Evolutionary conservation across 2,797 vertebrate genomes (phyloP), one percentile per base, ranked within the genome.

Genomic region (Melanotaenia maccullochi): DNA sequence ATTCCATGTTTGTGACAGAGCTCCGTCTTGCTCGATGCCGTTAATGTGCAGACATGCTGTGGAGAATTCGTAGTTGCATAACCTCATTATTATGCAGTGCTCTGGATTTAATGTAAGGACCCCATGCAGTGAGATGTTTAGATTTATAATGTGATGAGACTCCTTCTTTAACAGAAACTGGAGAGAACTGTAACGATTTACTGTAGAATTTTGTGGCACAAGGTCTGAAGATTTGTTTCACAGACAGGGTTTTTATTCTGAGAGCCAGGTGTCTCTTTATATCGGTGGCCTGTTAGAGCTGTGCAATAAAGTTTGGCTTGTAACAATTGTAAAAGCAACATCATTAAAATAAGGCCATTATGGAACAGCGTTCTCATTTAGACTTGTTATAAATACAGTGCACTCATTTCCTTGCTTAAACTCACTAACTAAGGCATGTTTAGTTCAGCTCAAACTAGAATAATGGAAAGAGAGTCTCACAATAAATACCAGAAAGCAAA

Each of bases 41-140:
- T 71, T 40, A 72, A 57, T 33, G 33, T 12, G 33, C 65, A 69
- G 56, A 44, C 25, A 16, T 32, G 47, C 56, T 40, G 40, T 12
- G 49, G 59, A 60, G 25, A 56, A 54, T 55, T 60, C 75, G n/a
- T 9, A 62, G 38, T 47, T 59, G 55, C 35, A 60, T 24, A 5
- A 42, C 30, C 28, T 36, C 68, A 54, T 65, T 66, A 11, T 64
- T 42, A 68, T 63, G 22, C 7, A 33, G 24, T 0, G 0, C 11
- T 40, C 12, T 4, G 2, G 49, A 51, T 28, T 49, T 22, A 64
- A 54, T 52, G 52, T n/a, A 38, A 54, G 1, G 28, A 51, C 32
- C 18, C 0, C 18, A 12, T 51, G 5, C 42, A 36, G 22, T 22
- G 20, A 6, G 28, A 24, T 49, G 54, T 65, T 68, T 38, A 25